A percentile compares a stretch with the other conserved stretches of the same genome.
phyloP scores from a whole-genome alignment of 1,140 invertebrate species.

The Pomphorhynchus laevis region DNA sequence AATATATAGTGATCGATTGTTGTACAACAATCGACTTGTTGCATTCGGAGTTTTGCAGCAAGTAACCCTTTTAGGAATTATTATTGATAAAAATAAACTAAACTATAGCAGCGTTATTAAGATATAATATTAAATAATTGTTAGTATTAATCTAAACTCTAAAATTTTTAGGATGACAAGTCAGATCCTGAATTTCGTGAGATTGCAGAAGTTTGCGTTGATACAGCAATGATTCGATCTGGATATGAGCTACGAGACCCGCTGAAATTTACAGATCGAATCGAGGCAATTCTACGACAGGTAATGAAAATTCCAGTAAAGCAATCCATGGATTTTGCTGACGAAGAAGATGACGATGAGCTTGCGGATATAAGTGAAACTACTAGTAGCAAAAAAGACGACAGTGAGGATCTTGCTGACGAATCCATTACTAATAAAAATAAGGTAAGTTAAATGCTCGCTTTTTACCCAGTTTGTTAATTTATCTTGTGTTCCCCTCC shows the following conservation, averaged over 20 bases:
- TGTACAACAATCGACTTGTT: neutral
- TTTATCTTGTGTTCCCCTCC: too few species aligned
- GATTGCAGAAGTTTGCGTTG: slow-evolving; percentile 59
- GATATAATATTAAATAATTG: neutral
- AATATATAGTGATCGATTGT: too few species aligned
- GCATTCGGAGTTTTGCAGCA: neutral
- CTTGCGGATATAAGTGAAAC: too few species aligned
- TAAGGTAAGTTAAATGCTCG: too few species aligned
- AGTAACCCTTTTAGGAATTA: neutral
- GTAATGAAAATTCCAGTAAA: slow-evolving; percentile 37
- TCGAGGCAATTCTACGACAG: slow-evolving; percentile 39
- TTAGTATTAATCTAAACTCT: neutral
- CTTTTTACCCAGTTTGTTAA: too few species aligned
- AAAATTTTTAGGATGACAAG: slow-evolving; percentile 23
- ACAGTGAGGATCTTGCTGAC: too few species aligned
- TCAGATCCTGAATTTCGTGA: slow-evolving; percentile 42
- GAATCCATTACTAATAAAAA: too few species aligned
- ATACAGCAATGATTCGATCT: slow-evolving; percentile 48
- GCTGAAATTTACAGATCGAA: slow-evolving; percentile 39
- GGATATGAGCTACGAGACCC: slow-evolving; percentile 56
- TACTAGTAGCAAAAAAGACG: too few species aligned
- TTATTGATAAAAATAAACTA: neutral
- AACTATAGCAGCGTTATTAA: neutral
- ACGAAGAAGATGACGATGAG: too few species aligned
- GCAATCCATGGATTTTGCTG: too few species aligned